Evolutionary conservation across 2,888 invertebrate species (phyloP).

Genomic region (Anarsia innoxiella): DNA sequence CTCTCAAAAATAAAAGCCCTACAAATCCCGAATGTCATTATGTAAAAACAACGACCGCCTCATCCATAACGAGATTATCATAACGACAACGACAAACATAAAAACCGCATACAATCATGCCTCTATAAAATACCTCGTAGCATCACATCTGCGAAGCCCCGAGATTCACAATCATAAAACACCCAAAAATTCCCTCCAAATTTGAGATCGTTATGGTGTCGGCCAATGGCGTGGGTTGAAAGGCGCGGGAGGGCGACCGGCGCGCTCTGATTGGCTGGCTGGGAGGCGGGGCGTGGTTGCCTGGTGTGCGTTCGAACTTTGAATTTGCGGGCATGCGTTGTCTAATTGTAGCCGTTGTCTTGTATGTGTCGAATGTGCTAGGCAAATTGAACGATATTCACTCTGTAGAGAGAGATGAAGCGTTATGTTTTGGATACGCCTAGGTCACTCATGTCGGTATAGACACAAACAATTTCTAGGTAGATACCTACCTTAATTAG

Average conservation of each 20-base stretch:
- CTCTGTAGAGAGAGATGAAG: constrained; percentile 20
- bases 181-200: constrained; percentile 66
- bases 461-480: too few species aligned
- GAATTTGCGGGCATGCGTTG: constrained; percentile 36
- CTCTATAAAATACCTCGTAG: constrained; percentile 52
- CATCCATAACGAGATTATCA: constrained; percentile 66
- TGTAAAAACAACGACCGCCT: constrained; percentile 53
- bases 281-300: constrained; percentile 46
- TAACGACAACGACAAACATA: constrained; percentile 52
- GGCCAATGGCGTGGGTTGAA: constrained; percentile 45
- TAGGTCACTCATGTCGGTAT: too few species aligned
- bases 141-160: constrained; percentile 35
- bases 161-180: constrained; percentile 54
- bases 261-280: constrained; percentile 50
- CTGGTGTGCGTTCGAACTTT: constrained; percentile 38
- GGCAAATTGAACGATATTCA: constrained; percentile 33
- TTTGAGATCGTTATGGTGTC: constrained; percentile 54
- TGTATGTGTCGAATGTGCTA: constrained; percentile 31
- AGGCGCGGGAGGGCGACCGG: constrained; percentile 50
- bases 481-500: too few species aligned
- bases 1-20: constrained; percentile 4
- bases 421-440: too few species aligned
- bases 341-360: constrained; percentile 38
- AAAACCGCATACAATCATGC: constrained; percentile 48
- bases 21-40: constrained; percentile 36